Base-by-base conservation (phyloP, 1,140 invertebrate genomes). In the Drosophila mojavensis region DNA sequence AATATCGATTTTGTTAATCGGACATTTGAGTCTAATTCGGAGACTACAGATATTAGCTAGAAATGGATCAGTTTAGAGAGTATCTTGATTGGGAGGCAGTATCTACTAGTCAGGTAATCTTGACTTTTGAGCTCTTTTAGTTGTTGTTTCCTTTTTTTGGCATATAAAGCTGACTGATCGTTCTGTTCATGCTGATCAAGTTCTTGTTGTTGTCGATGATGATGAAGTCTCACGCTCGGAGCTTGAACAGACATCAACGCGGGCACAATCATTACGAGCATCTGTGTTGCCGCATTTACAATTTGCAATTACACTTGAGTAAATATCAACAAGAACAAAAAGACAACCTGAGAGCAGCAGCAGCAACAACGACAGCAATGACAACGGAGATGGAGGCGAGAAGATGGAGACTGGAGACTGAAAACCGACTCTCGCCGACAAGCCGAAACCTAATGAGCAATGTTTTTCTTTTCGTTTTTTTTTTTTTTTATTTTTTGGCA, bases 201-300 rank as follows among this genome's bases (percentile, higher is more conserved):
- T 24, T 65, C 47, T 30, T 59, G 67, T 36, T 51, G 69, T 9
- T 53, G 47, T 4, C 43, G 43, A 45, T 45, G 62, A 66, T 79
- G 64, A 77, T 74, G 54, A 62, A 58, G 71, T 74, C 71, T 62
- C 72, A 67, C 79, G 69, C 63, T 76, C 62, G 28, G 41, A 64
- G 68, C 65, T 55, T 28, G 48, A 68, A 72, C 62, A 60, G 45
- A 62, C 58, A 62, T 47, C 50, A 70, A 39, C 66, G 30, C 36
- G 47, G 51, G 51, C 61, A 69, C 79, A 78, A 85, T 85, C 83
- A 86, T 86, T 88, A 80, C 79, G 84, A 88, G 83, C 83, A 86
- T 86, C 83, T 86, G 83, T 88, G 84, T 86, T 86, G 82, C 88
- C 83, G 80, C 83, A 79, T 86, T 86, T 86, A 89, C 83, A 86